Evolutionary conservation across 2,113 vertebrate genomes (phyloP).

Genomic region (Picathartes gymnocephalus): DNA sequence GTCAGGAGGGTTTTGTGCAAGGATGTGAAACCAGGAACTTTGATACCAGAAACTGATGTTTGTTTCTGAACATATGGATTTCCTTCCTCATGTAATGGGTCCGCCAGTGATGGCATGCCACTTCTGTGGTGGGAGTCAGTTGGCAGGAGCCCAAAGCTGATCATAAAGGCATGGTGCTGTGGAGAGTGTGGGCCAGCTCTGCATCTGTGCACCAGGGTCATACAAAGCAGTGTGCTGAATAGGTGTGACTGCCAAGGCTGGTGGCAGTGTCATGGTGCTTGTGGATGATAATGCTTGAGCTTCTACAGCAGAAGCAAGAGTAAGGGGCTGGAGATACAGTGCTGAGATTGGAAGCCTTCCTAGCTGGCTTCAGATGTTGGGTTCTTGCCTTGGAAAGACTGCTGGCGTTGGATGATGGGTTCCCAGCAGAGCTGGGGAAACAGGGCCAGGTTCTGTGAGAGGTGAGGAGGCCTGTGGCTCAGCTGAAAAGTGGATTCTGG

Average conservation of each 20-base stretch:
- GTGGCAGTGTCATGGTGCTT: background rate
- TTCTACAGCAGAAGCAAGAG: background rate
- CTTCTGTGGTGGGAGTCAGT: background rate
- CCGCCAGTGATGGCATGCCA: background rate
- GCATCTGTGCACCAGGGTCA: background rate
- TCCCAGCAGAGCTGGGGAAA: background rate
- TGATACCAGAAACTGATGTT: background rate
- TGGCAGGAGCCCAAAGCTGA: background rate
- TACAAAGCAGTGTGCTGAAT: background rate
- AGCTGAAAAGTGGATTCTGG: background rate
- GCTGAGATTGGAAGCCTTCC: background rate
- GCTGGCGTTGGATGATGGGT: background rate
- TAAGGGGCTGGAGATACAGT: background rate
- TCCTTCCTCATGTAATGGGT: background rate
- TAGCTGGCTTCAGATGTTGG: background rate
- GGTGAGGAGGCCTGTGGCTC: background rate
- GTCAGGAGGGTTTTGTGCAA: background rate
- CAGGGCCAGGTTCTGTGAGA: background rate
- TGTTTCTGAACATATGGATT: background rate
- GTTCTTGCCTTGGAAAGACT: background rate
- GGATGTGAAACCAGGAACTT: background rate
- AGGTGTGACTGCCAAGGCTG: background rate
- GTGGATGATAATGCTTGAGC: background rate
- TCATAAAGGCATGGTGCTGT: background rate
- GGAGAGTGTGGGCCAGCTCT: background rate